Evolutionary conservation across 2,888 invertebrate genomes (phyloP), one percentile per base, ranked within the genome.

Genomic region (Apotomis turbidana): DNA sequence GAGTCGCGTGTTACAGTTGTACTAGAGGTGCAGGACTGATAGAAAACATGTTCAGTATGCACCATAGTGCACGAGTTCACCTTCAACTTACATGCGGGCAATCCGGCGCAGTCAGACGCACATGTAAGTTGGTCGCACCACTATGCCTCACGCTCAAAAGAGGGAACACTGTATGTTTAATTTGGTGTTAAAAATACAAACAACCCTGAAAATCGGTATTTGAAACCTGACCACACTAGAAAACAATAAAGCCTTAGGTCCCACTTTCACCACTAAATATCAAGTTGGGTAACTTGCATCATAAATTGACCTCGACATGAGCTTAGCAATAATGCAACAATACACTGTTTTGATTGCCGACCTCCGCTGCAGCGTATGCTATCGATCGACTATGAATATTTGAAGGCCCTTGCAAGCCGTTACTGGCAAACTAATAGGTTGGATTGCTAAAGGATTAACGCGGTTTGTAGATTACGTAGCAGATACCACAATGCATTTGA

Each of bases 321-420:
- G 80, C 80, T 81, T 77, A 79, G 80, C 77, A 74, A 79, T 78
- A 86, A 88, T 88, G 87, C 83, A 87, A 87, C 88, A 84, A 80
- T 85, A 90, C 88, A 86, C 87, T 87, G 82, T 87, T 90, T 88
- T 89, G 89, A 91, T 91, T 91, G 83, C 81, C 83, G 87, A 86
- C 86, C 85, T 87, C 86, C 78, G 80, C 82, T 81, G 81, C 84
- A 83, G 81, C 81, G 87, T 86, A 89, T 86, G 81, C 79, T 89
- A 92, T 93, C 91, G 93, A 93, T 91, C 89, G 87, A 78, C 83
- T 85, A 92, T 93, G 91, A 93, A 92, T 93, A 92, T 93, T 93
- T 92, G 87, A 93, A 87, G 82, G 76, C 75, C 84, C 91, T 91
- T 90, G 90, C 85, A 85, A 76, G 83, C 80, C 80, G 80, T 78